A percentile compares a stretch with the other conserved stretches of the same genome.
phyloP scores from a whole-genome alignment of 2,888 invertebrate genomes.

The Choreutis nemorana region DNA sequence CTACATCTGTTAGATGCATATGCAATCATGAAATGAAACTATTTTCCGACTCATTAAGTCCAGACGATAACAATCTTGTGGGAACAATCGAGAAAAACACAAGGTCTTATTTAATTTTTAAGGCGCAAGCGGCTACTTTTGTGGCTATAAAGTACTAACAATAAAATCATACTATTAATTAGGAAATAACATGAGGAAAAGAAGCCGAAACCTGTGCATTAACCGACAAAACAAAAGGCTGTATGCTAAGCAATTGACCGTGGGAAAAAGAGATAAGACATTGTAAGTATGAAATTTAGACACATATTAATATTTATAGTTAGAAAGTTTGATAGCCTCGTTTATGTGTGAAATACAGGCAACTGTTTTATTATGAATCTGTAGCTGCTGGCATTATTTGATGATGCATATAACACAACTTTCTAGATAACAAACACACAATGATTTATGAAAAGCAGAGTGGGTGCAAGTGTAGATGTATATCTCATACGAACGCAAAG shows the following conservation, averaged over 20 bases:
- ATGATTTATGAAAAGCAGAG: too few species aligned
- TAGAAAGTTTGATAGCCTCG: constrained; percentile 23
- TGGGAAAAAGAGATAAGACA: constrained; percentile 19
- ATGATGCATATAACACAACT: too few species aligned
- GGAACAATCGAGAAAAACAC: too few species aligned
- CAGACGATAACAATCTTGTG: constrained; percentile 14
- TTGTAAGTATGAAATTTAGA: constrained; percentile 16
- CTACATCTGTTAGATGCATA: constrained; percentile 26
- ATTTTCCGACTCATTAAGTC: constrained; percentile 24
- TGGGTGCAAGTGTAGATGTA: too few species aligned
- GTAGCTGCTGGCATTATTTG: too few species aligned
- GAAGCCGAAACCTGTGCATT: too few species aligned
- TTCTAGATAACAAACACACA: too few species aligned
- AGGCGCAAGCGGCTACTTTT: too few species aligned
- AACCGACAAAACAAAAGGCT: constrained; percentile 16
- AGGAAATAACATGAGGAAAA: too few species aligned
- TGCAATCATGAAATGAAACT: constrained; percentile 18
- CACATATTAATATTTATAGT: constrained; percentile 8
- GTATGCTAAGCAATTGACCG: constrained; percentile 16
- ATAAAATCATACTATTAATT: constrained; percentile 3
- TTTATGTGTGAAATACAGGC: constrained; percentile 15
- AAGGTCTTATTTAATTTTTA: too few species aligned
- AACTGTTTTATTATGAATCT: background rate
- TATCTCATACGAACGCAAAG: too few species aligned
- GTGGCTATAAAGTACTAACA: constrained; percentile 3